A percentile compares a stretch with the other conserved stretches of the same genome.
Conservation (phyloP, 2,113 vertebrate genomes). For the Macroglossus sobrinus region DNA sequence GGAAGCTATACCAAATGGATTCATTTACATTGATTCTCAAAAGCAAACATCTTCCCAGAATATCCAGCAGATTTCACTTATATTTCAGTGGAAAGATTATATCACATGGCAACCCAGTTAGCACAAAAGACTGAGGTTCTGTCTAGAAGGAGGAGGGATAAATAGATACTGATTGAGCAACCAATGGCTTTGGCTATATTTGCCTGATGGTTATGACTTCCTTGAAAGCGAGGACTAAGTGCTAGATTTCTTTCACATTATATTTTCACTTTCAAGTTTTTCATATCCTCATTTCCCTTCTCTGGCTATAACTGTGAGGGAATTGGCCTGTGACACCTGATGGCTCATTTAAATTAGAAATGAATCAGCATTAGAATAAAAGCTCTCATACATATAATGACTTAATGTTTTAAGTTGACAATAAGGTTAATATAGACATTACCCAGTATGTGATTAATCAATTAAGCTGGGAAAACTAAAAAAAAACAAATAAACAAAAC, state of each 20-base stretch:
- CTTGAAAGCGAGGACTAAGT: background rate
- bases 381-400: background rate
- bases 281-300: background rate
- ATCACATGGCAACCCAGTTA: background rate
- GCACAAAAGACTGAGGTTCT: accelerated
- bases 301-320: background rate
- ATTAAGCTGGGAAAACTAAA: background rate
- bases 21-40: background rate
- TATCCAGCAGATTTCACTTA: background rate
- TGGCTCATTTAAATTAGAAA: slow-evolving; percentile 32
- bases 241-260: background rate
- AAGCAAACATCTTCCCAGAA: background rate
- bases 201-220: background rate
- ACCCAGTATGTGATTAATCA: background rate
- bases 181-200: background rate
- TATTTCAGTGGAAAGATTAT: background rate
- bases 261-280: background rate
- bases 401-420: background rate
- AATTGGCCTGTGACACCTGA: background rate
- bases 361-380: slow-evolving; percentile 9
- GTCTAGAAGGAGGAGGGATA: background rate
- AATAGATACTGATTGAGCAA: background rate
- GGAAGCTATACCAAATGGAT: too few relatives aligned
- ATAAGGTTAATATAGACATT: background rate
- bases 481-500: background rate